Base-by-base conservation (phyloP, 2,113 vertebrate genomes). In the Stegastes partitus region DNA sequence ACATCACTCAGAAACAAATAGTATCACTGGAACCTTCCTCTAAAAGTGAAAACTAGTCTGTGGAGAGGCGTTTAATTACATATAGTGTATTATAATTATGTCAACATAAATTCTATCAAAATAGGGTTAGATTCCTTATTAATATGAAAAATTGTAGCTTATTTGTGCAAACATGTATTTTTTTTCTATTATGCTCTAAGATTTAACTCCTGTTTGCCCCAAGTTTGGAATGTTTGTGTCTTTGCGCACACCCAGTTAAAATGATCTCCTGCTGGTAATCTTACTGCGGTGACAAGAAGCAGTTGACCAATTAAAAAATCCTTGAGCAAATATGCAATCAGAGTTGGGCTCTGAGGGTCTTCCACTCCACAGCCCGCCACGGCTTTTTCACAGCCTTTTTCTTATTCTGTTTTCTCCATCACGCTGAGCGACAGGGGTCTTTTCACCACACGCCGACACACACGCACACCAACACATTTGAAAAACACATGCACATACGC, bases 221-320 rank as follows among this genome's bases (percentile, higher is more conserved):
- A 50, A 6, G 55, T 81, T 71, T 42, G 11, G 39, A 42, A 23
- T 67, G 68, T 81, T 56, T 76, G 37, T 68, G 47, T 79, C 31
- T 69, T 67, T 79, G 57, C 56, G n/a, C 47, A 56, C n/a, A 57
- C 55, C 15, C 22, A 50, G 68, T 68, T 82, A 56, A 82, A 87
- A 54, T 62, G 50, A 73, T 56, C 63, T 70, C 77, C 86, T 71
- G 76, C 75, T 81, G 89, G 74, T 83, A 78, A 83, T 82, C 72
- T 56, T 47, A 49, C 78, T 58, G 63, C 31, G 67, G 62, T 78
- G 86, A 84, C 74, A 73, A 11, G 28, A 89, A 82, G 82, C 76
- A 81, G 81, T 91, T 83, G 84, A 92, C 86, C 86, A 92, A 89
- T 93, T 93, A 89, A 90, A 89, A n/a, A 81, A 77, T 80, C 78